Conservation (phyloP, 2,113 vertebrate species). For the Chiloscyllium plagiosum region DNA sequence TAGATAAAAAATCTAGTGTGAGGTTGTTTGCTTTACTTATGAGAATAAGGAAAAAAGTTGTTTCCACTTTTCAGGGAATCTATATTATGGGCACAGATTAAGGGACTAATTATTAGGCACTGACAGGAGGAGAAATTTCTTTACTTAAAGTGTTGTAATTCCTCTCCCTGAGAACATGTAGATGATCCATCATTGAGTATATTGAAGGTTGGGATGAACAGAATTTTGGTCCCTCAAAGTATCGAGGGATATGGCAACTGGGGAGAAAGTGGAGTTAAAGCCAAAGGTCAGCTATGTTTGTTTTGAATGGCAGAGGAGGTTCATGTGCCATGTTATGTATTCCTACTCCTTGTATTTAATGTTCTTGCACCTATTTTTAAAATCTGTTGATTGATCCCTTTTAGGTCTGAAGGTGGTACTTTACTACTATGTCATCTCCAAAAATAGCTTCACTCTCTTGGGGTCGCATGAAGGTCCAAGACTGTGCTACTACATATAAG, state of each 20-base stretch:
- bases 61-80: neutral
- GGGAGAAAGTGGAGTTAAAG: neutral
- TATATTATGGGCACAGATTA: neutral
- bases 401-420: constrained; percentile 44
- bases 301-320: too few species aligned
- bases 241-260: neutral
- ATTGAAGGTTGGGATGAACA: neutral
- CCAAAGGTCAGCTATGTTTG: neutral
- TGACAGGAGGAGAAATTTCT: too few species aligned
- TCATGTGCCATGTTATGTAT: too few species aligned
- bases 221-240: neutral
- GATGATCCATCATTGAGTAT: neutral
- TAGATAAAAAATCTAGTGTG: too few species aligned
- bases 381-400: constrained; percentile 42
- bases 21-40: neutral
- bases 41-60: neutral
- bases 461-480: constrained; percentile 88
- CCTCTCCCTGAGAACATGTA: neutral
- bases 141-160: neutral
- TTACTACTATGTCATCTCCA: constrained; percentile 73
- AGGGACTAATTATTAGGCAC: too few species aligned
- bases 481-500: constrained; percentile 72
- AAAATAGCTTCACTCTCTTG: constrained; percentile 83
- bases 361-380: neutral
- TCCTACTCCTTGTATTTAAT: neutral